A percentile compares a stretch with the other conserved stretches of the same genome.
Evolutionary conservation across 1,140 invertebrate species (phyloP).

Genomic region (Apis mellifera): Amel_HAv3.1 CM009943.2:795501-796000

Average conservation of each 20-base stretch:
- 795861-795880: conserved; percentile 63
- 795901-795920: conserved; percentile 71
- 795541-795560: no score
- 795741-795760: no score
- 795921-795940: conserved; percentile 70
- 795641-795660: neutral
- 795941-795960: conserved; percentile 66
- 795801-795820: conserved; percentile 68
- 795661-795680: neutral
- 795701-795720: no score
- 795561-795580: no score
- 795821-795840: conserved; percentile 57
- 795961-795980: conserved; percentile 64
- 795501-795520: no score
- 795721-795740: no score
- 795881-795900: conserved; percentile 71
- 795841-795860: conserved; percentile 59
- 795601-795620: no score
- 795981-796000: conserved; percentile 67
- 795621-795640: no score
- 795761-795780: neutral
- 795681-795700: neutral
- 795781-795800: neutral
- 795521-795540: no score
- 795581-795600: no score